phyloP scores from a whole-genome alignment of 1,140 invertebrate species.

The Lysiphlebus fabarum region DNA sequence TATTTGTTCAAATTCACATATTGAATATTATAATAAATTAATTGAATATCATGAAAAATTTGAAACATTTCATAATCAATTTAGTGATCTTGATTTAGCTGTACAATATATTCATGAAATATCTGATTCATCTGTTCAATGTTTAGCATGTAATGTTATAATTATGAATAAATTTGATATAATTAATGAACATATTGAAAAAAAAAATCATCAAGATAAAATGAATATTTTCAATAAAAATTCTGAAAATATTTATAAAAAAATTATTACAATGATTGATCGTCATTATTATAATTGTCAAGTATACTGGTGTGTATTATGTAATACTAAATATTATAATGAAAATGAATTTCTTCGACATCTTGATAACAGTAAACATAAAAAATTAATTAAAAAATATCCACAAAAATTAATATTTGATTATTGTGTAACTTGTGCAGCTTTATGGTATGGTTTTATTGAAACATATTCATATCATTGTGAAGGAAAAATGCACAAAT shows the following conservation, averaged over 20 bases:
- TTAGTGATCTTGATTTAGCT: constrained; percentile 17
- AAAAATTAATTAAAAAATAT: constrained; percentile 6
- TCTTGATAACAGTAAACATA: constrained; percentile 14
- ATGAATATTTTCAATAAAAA: not conserved
- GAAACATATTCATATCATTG: constrained; percentile 29
- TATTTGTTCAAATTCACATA: constrained; percentile 7
- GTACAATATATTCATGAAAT: constrained; percentile 17
- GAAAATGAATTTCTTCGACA: constrained; percentile 35
- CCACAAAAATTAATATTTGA: constrained; percentile 21
- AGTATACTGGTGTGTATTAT: constrained; percentile 34
- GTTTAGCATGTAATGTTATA: constrained; percentile 1
- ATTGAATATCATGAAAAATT: constrained; percentile 13
- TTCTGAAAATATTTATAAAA: not conserved
- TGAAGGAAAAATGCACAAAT: constrained; percentile 25
- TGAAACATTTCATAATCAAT: constrained; percentile 2
- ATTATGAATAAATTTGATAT: not conserved
- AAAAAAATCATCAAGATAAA: constrained; percentile 1
- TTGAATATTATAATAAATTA: constrained; percentile 2
- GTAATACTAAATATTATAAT: constrained; percentile 17
- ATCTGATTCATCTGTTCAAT: not conserved
- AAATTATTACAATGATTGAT: not conserved
- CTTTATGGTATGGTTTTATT: constrained; percentile 29
- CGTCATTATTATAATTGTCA: constrained; percentile 29
- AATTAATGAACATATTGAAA: constrained; percentile 8
- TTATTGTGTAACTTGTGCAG: constrained; percentile 32